Conservation (phyloP, 2,113 vertebrate species). For the Gavia stellata region DNA sequence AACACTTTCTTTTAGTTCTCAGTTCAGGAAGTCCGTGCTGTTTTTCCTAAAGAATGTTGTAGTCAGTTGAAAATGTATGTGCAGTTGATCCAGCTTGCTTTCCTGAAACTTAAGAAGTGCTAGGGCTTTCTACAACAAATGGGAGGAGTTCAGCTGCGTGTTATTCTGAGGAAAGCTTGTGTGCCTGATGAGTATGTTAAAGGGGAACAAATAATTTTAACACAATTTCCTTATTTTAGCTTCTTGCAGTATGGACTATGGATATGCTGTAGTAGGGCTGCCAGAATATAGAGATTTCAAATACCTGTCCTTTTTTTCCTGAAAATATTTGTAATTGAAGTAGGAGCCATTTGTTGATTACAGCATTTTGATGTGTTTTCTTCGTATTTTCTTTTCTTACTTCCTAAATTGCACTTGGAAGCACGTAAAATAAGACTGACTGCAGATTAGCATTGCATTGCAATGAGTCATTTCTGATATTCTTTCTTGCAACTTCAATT, state of each 20-base stretch:
- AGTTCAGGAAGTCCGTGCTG: constrained; percentile 15
- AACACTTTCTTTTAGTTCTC: constrained; percentile 51
- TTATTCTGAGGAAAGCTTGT: constrained; percentile 55
- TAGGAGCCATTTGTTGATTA: constrained; percentile 24
- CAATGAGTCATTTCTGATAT: constrained; percentile 22
- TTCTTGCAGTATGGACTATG: constrained; percentile 29
- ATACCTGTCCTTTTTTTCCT: background rate
- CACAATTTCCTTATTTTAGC: constrained; percentile 33
- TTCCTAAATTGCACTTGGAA: constrained; percentile 37
- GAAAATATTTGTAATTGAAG: background rate
- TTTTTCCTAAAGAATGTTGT: constrained; percentile 24
- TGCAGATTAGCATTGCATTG: constrained; percentile 31
- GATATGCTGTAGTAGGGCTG: background rate
- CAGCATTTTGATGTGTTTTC: constrained; percentile 27
- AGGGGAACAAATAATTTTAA: constrained; percentile 68
- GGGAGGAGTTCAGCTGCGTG: constrained; percentile 37
- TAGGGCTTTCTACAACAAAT: background rate
- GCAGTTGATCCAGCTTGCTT: constrained; percentile 56
- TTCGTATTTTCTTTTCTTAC: background rate
- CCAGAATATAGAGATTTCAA: constrained; percentile 1
- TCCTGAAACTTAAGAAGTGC: constrained; percentile 14
- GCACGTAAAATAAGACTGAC: background rate
- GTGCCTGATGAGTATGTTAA: constrained; percentile 62
- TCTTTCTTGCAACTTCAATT: constrained; percentile 34
- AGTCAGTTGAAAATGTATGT: constrained; percentile 37